Percentiles rank a stretch among this genome's conserved stretches.
Evolutionary conservation across 2,113 vertebrate species (phyloP).

Genomic region (Ptilorrhoa leucosticta): DNA sequence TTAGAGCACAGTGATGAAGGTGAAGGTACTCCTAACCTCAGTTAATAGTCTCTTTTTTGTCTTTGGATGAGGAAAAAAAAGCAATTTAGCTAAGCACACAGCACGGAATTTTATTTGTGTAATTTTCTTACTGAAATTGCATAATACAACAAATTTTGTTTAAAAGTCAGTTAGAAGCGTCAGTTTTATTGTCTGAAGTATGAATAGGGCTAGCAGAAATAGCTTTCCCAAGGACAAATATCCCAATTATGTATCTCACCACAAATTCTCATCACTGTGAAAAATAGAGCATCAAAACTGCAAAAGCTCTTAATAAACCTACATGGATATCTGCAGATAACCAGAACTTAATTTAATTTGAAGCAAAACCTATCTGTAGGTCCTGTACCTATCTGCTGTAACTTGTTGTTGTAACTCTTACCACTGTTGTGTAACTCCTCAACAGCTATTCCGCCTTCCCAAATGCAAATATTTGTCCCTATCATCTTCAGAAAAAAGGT

Average conservation of each 20-base stretch:
- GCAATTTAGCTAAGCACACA: neutral
- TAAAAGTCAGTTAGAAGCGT: neutral
- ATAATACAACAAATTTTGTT: neutral
- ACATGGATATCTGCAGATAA: neutral
- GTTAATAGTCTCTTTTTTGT: neutral
- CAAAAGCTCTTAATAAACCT: neutral
- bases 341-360: neutral
- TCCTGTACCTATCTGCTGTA: neutral
- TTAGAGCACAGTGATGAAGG: neutral
- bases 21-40: neutral
- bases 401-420: neutral
- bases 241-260: neutral
- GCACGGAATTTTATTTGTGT: neutral
- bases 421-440: neutral
- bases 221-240: neutral
- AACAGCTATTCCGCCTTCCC: neutral
- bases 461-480: neutral
- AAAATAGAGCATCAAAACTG: neutral
- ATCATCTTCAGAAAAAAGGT: neutral
- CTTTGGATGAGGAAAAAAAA: neutral
- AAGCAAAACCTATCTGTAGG: neutral
- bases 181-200: neutral
- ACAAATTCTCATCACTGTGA: neutral
- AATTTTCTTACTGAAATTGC: neutral
- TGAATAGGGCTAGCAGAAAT: neutral